Conservation (phyloP, 2,797 vertebrate genomes). For the Pelochelys cantorii region DNA sequence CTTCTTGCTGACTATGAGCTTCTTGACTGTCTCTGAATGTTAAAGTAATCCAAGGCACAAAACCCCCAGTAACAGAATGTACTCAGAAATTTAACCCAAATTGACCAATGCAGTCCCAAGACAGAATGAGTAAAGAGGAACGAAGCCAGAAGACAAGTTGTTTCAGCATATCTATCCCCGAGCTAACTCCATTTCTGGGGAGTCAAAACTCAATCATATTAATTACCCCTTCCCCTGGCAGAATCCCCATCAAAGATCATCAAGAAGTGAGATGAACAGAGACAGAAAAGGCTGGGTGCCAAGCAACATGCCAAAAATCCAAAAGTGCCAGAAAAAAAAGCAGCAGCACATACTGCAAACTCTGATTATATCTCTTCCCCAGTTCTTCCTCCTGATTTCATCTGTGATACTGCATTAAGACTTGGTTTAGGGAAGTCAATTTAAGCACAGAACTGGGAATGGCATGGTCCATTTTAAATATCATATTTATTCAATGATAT, state of each 20-base stretch:
- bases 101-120: neutral
- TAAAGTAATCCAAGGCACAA: neutral
- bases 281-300: neutral
- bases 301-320: neutral
- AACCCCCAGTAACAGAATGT: neutral
- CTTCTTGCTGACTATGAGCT: neutral
- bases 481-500: neutral
- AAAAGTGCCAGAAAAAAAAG: neutral
- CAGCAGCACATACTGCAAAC: neutral
- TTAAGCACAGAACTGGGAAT: neutral
- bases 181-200: neutral
- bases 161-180: neutral
- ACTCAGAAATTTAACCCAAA: neutral
- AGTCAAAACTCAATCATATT: fast-evolving
- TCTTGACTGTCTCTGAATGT: neutral
- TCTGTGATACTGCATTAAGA: neutral
- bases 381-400: neutral
- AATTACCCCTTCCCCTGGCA: neutral
- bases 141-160: neutral
- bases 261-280: fast-evolving
- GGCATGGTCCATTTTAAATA: neutral
- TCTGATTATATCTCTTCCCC: neutral
- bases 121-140: neutral
- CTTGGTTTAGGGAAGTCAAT: neutral
- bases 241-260: neutral